A percentile compares a stretch with the other conserved stretches of the same genome.
These are phyloP conservation scores for Leptocoma aspasia DNA, from an alignment of 2,113 vertebrate species.

Conservation along the genomic window DNA sequence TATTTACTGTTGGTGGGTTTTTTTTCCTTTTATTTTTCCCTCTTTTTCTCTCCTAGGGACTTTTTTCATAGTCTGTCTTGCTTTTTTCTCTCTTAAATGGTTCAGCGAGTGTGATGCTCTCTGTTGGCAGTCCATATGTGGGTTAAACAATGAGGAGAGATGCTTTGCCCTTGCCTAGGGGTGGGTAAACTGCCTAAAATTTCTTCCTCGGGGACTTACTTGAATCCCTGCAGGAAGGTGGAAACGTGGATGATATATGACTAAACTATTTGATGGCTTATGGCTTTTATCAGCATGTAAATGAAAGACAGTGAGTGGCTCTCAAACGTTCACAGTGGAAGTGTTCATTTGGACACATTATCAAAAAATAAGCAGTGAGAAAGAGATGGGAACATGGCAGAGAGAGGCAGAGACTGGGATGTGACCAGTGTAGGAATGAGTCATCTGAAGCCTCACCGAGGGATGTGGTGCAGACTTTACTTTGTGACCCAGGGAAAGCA, in stretches of 20 bases:
- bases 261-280: constrained; percentile 20
- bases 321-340: not conserved
- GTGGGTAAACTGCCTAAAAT: not conserved
- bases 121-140: not conserved
- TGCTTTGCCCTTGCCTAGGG: not conserved
- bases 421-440: not conserved
- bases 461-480: not conserved
- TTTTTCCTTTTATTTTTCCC: not conserved
- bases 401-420: not conserved
- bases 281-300: constrained; percentile 12
- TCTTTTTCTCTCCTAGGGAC: not conserved
- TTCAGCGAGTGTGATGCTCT: not conserved
- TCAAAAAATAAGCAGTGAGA: not conserved
- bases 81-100: not conserved
- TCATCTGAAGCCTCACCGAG: not conserved
- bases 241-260: not conserved
- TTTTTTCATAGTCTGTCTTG: not conserved
- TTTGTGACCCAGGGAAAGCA: not conserved
- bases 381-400: not conserved
- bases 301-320: not conserved
- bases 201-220: not conserved
- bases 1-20: rapidly evolving
- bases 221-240: not conserved
- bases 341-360: not conserved
- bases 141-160: not conserved